Evolutionary conservation across 2,888 invertebrate genomes (phyloP), one percentile per base, ranked within the genome.

Genomic region (Ichneumoninae sp.): DNA sequence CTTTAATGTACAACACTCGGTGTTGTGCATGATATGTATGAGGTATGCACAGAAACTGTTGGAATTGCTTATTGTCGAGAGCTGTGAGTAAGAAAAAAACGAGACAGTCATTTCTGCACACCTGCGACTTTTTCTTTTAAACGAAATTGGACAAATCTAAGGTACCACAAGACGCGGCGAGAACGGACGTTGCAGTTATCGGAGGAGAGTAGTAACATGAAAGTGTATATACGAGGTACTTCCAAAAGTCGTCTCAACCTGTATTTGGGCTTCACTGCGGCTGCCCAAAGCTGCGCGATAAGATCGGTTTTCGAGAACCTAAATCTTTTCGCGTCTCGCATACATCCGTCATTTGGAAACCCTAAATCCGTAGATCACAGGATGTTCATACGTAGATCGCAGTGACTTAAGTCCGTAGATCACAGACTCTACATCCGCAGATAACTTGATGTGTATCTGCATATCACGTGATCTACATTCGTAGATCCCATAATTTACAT

Each of bases 41-140:
- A 62, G 62, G 33, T 62, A 62, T 16, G 30, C 30, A n/a, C 16
- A 26, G 62, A 62, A 62, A 30, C 62, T 30, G 26, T 62, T 62
- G n/a, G 62, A 62, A n/a, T 62, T 33, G 62, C 62, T 62, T 62
- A 62, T 33, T 33, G 62, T 30, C 16, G 33, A 6, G 62, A n/a
- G 62, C 26, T 30, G 62, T n/a, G 7, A 16, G 26, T 26, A 57
- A 57, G 13, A 62, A 13, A 13, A 33, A 30, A 30, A 33, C 5
- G 26, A 60, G 5, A 33, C 16, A 26, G n/a, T 4, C 13, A 7
- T 30, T 62, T 62, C 60, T 26, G 30, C 60, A 60, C 60, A 60
- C 60, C 60, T 60, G 60, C 16, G 60, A 60, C 30, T 60, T 60
- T 30, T 60, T 30, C 13, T 33, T 60, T 16, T 33, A 60, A 30